Conservation (phyloP, 1,140 invertebrate genomes). For the Drosophila nasuta region DNA sequence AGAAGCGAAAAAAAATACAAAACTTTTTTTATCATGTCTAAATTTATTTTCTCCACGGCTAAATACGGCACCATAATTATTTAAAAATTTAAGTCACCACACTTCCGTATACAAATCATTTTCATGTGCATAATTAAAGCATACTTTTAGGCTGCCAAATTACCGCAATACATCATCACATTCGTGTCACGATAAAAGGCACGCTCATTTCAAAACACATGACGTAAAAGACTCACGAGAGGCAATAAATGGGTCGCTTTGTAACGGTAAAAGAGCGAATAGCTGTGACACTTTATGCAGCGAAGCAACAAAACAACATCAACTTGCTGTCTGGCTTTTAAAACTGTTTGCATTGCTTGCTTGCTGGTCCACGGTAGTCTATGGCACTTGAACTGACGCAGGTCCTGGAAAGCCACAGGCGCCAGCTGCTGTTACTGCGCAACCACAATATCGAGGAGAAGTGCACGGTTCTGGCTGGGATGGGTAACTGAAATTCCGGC, state of each 20-base stretch:
- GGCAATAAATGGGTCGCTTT: constrained; percentile 5
- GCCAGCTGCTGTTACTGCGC: background rate
- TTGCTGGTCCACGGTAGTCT: background rate
- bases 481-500: background rate
- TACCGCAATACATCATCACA: background rate
- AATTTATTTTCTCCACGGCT: no score
- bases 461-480: background rate
- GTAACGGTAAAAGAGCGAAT: background rate
- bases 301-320: background rate
- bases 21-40: no score
- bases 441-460: background rate
- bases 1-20: no score
- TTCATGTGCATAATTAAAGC: background rate
- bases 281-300: background rate
- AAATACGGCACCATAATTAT: no score
- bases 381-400: background rate
- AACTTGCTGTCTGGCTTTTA: background rate
- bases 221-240: background rate
- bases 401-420: background rate
- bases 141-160: constrained; percentile 2
- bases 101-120: background rate
- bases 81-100: background rate
- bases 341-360: background rate
- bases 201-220: background rate
- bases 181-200: background rate